Evolutionary conservation across 2,888 invertebrate species (phyloP), one percentile per base, ranked within the genome.

Genomic region (Podabrus alpinus): DNA sequence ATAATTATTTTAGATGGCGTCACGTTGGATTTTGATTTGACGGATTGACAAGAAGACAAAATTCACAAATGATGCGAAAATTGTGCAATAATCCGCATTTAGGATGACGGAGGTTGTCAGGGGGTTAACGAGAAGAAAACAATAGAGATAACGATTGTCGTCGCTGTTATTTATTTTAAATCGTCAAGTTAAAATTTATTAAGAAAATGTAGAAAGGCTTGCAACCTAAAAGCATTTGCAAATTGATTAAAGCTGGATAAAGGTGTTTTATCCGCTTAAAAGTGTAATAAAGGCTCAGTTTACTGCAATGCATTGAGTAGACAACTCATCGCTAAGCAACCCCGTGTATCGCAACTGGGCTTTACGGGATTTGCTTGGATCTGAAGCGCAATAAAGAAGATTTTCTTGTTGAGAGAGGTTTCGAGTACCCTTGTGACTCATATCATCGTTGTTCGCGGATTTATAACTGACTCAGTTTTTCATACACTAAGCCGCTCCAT

Each of bases 351-450:
- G 73, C 77, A 72, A 77, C 73, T 70, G 75, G 73, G 78, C 75
- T 78, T 75, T 79, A 77, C 74, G 73, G 80, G 75, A 77, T 77
- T 77, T 77, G 79, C 75, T 79, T 77, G 80, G 81, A 83, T 83
- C 83, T 81, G 79, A 78, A 80, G 78, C 80, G 84, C 83, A 84
- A 84, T 84, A 84, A 84, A 84, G 83, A 86, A 87, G 88, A 88
- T 88, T 88, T 88, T 87, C 87, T 87, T 87, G 87, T 87, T 86
- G 87, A 87, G 86, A 86, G 86, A 82, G 83, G 83, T 81, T 84
- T 85, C 82, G 80, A 86, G 86, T 82, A 84, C 83, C 80, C 84
- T 85, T 81, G 82, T 85, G 84, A 85, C 84, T 86, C 85, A 86
- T 86, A 85, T 84, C 84, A 81, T 84, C 81, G 84, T 83, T 85